Percentiles rank a stretch among this genome's conserved stretches.
phyloP scores from a whole-genome alignment of 2,113 vertebrate species.

The Hucho hucho region DNA sequence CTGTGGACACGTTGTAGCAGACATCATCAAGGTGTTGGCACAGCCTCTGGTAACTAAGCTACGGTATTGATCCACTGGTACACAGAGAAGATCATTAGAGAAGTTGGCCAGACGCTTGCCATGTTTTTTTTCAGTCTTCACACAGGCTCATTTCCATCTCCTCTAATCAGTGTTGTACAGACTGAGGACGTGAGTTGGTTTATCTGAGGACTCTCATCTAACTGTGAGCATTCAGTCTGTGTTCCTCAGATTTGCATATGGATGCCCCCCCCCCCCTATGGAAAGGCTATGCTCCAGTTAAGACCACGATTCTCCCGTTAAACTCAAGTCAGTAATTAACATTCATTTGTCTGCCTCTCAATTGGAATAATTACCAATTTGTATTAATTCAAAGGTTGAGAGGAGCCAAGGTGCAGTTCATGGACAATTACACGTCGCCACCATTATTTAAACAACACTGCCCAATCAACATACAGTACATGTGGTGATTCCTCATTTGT shows the following conservation, averaged over 20 bases:
- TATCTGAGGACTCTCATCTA: constrained; percentile 57
- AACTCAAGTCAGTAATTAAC: neutral
- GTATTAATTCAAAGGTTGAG: constrained; percentile 9
- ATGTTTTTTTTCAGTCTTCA: constrained; percentile 30
- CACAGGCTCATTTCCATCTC: constrained; percentile 50
- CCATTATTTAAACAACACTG: constrained; percentile 25
- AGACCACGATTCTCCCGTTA: neutral
- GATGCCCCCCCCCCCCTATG: constrained; percentile 37
- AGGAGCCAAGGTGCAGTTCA: neutral
- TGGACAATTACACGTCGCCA: constrained; percentile 18
- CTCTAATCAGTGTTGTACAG: constrained; percentile 56
- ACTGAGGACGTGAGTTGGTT: constrained; percentile 51
- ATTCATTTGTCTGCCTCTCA: neutral
- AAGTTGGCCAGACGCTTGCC: constrained; percentile 29
- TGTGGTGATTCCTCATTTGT: constrained; percentile 51
- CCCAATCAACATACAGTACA: constrained; percentile 25
- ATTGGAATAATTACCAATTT: constrained; percentile 1
- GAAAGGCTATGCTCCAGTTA: neutral
- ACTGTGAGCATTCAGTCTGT: constrained; percentile 46
- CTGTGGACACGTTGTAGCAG: constrained; percentile 20
- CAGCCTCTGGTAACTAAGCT: constrained; percentile 11
- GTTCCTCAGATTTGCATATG: constrained; percentile 50
- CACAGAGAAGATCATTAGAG: constrained; percentile 35
- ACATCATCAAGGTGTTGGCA: constrained; percentile 15
- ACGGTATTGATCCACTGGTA: constrained; percentile 36